Evolutionary conservation across 2,113 vertebrate species (phyloP).

Genomic region (Plestiodon gilberti): DNA sequence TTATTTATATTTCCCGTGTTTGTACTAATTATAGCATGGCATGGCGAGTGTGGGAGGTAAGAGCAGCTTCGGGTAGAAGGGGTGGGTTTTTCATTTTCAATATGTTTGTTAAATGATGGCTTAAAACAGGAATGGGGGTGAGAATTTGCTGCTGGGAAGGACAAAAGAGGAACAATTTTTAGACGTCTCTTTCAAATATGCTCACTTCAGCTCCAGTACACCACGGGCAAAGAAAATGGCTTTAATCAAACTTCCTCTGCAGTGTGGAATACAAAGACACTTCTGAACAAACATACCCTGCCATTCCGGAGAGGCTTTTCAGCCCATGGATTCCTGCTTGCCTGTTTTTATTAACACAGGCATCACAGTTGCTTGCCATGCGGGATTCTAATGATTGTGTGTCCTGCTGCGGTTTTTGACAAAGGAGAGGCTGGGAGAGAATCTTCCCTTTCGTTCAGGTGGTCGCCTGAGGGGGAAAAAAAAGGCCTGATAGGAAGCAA

Average conservation of each 20-base stretch:
- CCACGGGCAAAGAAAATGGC: neutral
- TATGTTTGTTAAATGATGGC: constrained; percentile 37
- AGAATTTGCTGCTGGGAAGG: constrained; percentile 1
- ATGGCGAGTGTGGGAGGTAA: constrained; percentile 38
- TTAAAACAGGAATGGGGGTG: constrained; percentile 35
- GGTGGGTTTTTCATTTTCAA: constrained; percentile 37
- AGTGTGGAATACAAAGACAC: constrained; percentile 11
- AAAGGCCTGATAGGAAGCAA: no score
- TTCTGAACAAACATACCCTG: neutral
- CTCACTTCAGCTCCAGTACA: neutral
- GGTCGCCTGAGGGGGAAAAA: no score
- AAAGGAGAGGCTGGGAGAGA: neutral
- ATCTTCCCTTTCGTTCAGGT: neutral
- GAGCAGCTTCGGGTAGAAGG: constrained; percentile 38
- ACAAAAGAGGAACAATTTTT: constrained; percentile 29
- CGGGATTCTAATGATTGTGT: neutral
- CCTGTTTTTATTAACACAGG: neutral
- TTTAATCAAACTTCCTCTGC: neutral
- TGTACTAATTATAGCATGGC: constrained; percentile 57
- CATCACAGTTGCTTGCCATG: neutral
- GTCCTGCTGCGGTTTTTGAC: neutral
- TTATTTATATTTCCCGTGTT: constrained; percentile 59
- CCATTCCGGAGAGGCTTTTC: neutral
- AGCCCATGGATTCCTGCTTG: neutral
- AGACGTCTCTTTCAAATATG: constrained; percentile 30